These are phyloP conservation scores for Lipotes vexillifer DNA, from an alignment of 2,113 vertebrate species.

Conservation along the genomic window DNA sequence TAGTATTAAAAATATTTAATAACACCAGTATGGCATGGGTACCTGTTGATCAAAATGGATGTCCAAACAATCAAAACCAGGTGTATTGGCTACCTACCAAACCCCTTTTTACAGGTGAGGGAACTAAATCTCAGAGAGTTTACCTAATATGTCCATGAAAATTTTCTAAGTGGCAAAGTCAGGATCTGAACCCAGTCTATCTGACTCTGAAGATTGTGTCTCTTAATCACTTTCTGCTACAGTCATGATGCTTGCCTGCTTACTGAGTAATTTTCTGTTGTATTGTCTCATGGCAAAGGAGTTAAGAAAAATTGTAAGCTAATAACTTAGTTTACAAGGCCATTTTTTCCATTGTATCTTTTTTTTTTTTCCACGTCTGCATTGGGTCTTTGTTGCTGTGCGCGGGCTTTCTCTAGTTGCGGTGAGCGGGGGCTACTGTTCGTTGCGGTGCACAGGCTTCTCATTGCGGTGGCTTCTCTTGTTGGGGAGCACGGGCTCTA, in stretches of 20 bases:
- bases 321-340: not conserved
- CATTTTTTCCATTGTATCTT: not conserved
- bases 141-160: not conserved
- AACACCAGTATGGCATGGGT: not conserved
- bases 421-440: no score
- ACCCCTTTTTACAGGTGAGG: not conserved
- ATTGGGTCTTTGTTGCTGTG: no score
- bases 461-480: no score
- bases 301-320: not conserved
- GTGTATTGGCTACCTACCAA: not conserved
- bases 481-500: no score
- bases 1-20: not conserved
- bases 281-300: not conserved
- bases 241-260: not conserved
- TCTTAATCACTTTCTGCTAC: not conserved
- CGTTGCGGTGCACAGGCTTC: no score
- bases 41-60: not conserved
- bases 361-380: not conserved
- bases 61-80: not conserved
- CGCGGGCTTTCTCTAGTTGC: no score
- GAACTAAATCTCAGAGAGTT: not conserved
- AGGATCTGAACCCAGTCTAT: not conserved
- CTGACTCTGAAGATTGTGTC: not conserved
- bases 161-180: not conserved
- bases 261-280: not conserved